Percentiles rank a stretch among this genome's conserved stretches.
Conservation (phyloP, 2,888 invertebrate genomes). For the Kryphioiulus occultus region DNA sequence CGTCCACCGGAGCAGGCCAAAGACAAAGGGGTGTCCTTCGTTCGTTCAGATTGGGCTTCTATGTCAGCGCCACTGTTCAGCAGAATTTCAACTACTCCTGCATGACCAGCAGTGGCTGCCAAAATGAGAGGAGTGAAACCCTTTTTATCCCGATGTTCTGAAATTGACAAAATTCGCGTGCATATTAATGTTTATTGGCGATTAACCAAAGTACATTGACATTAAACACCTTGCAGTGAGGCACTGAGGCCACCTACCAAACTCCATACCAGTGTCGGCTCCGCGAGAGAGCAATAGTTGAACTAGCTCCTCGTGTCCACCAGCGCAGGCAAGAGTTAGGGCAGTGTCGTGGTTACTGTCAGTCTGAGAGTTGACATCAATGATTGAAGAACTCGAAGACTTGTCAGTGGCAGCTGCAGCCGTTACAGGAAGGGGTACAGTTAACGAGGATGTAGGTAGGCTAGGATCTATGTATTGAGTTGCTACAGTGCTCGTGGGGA, state of each 20-base stretch:
- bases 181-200: no score
- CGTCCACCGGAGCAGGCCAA: slow-evolving; percentile 97
- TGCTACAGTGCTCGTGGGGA: slow-evolving; percentile 53
- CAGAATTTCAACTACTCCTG: slow-evolving; percentile 89
- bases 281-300: slow-evolving; percentile 88
- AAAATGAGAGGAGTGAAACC: slow-evolving; percentile 97
- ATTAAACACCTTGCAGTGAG: no score
- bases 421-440: slow-evolving; percentile 54
- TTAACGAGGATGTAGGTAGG: slow-evolving; percentile 52
- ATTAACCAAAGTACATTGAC: no score
- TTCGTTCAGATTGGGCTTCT: slow-evolving; percentile 98
- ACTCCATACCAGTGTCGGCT: slow-evolving; percentile 77
- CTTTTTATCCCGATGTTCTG: slow-evolving; percentile 97
- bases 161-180: background rate
- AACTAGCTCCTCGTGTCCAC: slow-evolving; percentile 95
- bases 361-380: slow-evolving; percentile 95
- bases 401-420: slow-evolving; percentile 57
- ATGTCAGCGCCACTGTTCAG: slow-evolving; percentile 95
- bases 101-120: slow-evolving; percentile 95
- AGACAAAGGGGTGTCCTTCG: slow-evolving; percentile 97
- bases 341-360: slow-evolving; percentile 99
- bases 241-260: background rate
- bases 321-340: slow-evolving; percentile 94
- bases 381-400: slow-evolving; percentile 55
- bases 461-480: slow-evolving; percentile 55